Evolutionary conservation across 2,888 invertebrate genomes (phyloP), one percentile per base, ranked within the genome.

Genomic region (Oscheius sp.): DNA sequence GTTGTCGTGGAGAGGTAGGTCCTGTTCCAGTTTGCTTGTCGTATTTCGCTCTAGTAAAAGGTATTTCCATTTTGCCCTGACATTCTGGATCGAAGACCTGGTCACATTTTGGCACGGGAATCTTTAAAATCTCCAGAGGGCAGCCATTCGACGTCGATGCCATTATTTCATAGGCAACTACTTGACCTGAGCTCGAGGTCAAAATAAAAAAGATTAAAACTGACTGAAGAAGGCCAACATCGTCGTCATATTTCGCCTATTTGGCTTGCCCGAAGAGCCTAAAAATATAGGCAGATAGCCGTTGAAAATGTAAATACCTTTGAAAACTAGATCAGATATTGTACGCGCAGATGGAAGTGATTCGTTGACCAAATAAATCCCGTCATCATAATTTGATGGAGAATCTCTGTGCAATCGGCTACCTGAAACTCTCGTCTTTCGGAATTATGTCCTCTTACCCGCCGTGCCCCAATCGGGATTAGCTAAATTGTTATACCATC

Each of bases 121-220:
- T 96, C 80, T 93, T 93, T 89, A 96, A 94, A 91, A 97, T 93
- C 90, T 99, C 98, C 80, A 97, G 95, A 0, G 98, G 98, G 88
- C 98, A 99, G 0, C 96, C 95, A 35, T 94, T 94, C 89, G 97
- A 96, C 71, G 95, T 95, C 16, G 96, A 96, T 94, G 97, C 95
- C 83, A 97, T 93, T 86, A 99, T 93, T 90, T 99, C 98, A 18
- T 95, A 95, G 13, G 96, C 94, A 66, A 98, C 95, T 83, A 98
- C 92, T 91, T 98, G 97, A 76, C 97, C 95, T 94, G 76, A 16
- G 84, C 61, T 23, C 18, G 7, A 13, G 2, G 5, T 35, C 35
- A 41, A 21, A 5, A 7, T 6, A n/a, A 35, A 41, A 41, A 6
- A n/a, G n/a, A 12, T n/a, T n/a, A 7, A 43, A 45, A 88, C 90